Evolutionary conservation across 2,113 vertebrate species (phyloP).

Genomic region (Cyanoramphus novaezelandiae): DNA sequence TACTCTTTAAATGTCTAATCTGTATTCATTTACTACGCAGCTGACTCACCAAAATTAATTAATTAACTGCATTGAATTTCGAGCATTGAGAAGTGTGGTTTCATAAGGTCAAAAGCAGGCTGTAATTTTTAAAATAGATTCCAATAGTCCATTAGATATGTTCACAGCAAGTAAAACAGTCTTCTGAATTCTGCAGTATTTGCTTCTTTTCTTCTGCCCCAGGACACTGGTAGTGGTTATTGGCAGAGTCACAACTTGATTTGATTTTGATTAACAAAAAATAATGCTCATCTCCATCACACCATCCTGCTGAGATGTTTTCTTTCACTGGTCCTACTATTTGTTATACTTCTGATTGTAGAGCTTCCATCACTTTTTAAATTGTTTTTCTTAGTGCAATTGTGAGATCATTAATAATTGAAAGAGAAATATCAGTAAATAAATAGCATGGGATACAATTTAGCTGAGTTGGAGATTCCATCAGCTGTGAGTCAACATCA

Average conservation of each 20-base stretch:
- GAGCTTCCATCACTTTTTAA: background rate
- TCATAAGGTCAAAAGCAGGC: background rate
- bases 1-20: slow-evolving; percentile 3
- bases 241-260: background rate
- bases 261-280: slow-evolving; percentile 19
- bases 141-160: background rate
- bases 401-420: slow-evolving; percentile 34
- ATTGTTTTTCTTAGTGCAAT: background rate
- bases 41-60: slow-evolving; percentile 19
- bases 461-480: slow-evolving; percentile 1
- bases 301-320: background rate
- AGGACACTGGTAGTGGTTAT: background rate
- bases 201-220: background rate
- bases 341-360: background rate
- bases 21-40: slow-evolving; percentile 18
- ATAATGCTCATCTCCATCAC: background rate
- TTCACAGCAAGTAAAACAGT: background rate
- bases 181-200: background rate
- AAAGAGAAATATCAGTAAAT: slow-evolving; percentile 41
- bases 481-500: slow-evolving; percentile 35
- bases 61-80: slow-evolving; percentile 9
- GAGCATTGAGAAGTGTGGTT: background rate
- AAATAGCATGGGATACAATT: slow-evolving; percentile 20
- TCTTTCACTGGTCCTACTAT: background rate
- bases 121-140: background rate